Conservation (phyloP, 2,113 vertebrate genomes). For the Geococcyx californianus region DNA sequence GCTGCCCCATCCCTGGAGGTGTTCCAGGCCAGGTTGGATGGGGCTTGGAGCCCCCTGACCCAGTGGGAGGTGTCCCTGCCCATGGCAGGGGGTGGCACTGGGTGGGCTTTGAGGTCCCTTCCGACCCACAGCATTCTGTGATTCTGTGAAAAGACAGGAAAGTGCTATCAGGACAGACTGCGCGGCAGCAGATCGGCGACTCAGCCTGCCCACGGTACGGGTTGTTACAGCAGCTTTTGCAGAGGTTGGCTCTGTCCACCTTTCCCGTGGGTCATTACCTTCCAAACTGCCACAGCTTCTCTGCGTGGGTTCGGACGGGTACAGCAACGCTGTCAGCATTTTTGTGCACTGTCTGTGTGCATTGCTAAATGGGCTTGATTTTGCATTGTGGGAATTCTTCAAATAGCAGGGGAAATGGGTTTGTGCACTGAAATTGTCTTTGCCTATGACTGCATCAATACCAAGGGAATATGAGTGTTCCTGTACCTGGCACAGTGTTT, state of each 20-base stretch:
- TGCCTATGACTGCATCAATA: rapidly evolving
- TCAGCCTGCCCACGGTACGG: not conserved
- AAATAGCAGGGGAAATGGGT: not conserved
- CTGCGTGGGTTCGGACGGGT: not conserved
- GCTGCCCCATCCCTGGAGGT: too few species aligned
- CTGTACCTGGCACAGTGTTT: not conserved
- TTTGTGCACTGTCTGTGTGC: not conserved
- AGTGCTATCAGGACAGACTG: not conserved
- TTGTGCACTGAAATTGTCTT: not conserved
- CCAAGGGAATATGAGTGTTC: not conserved
- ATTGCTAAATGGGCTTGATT: not conserved
- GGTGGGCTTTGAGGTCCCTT: too few species aligned
- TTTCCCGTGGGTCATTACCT: not conserved
- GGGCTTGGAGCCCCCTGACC: too few species aligned
- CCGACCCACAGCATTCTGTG: too few species aligned
- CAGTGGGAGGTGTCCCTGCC: too few species aligned
- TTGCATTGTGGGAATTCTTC: not conserved
- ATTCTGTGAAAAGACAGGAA: not conserved
- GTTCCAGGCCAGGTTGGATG: too few species aligned
- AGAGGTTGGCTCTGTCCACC: not conserved
- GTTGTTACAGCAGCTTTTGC: not conserved
- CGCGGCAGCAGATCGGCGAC: not conserved
- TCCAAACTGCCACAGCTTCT: not conserved
- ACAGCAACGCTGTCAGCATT: too few species aligned
- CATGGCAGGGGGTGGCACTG: too few species aligned